Base-by-base conservation (phyloP, 1,140 invertebrate species). In the Drosophila ananassae region DNA sequence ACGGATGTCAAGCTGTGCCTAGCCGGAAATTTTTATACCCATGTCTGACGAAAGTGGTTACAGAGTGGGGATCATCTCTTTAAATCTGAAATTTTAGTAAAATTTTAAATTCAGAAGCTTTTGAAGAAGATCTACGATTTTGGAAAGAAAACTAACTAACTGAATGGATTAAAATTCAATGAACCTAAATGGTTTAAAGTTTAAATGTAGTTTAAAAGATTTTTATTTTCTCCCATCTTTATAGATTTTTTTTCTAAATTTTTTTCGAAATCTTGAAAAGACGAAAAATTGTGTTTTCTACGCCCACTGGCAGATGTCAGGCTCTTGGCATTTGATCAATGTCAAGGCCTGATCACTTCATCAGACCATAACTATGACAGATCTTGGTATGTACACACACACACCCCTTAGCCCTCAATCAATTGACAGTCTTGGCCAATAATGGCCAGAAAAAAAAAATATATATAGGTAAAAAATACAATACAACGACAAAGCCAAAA, bases 321-420 rank as follows among this genome's bases (percentile, higher is more conserved):
- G 44, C 37, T 64, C 60, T 74, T 74, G 72, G 72, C 60, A 75
- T 66, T 75, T 75, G 72, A 75, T 87, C 78, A 85, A 85, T 87
- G 81, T 85, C 81, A 85, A 85, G 81, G 82, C 81, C 82, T 87
- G 81, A 87, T 85, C 81, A 76, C 81, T 85, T 85, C 74, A 84
- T 84, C 77, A 60, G 63, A 51, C 41, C 71, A 68, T 66, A 75
- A 74, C 69, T 64, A 74, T 69, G 46, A 32, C 3, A 41, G 46
- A 75, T 60, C 30, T 76, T 28, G 53, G 71, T 66, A 54, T 47
- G 53, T 64, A 53, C 34, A 34, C 50, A 44, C 50, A 44, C 13
- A 39, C 48, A 25, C 39, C 28, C 7, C 30, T 21, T n/a, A 3
- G 13, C 44, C 17, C 17, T 21, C n/a, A 46, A 54, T 52, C 39